Evolutionary conservation across 2,888 invertebrate species (phyloP), one percentile per base, ranked within the genome.

Genomic region (Cryptocephalus primarius): DNA sequence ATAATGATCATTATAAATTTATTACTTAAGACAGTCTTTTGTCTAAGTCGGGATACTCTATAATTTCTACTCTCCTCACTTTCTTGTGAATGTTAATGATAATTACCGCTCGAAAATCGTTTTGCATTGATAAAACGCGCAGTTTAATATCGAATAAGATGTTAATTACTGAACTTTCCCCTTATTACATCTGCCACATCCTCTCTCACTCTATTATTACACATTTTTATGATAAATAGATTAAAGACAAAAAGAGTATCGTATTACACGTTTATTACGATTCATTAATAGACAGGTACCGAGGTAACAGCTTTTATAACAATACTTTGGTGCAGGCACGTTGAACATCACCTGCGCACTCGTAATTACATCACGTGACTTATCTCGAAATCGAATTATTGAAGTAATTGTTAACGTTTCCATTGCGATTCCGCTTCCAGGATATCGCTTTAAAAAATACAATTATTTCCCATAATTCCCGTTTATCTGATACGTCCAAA

Each of bases 381-480:
- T 22, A 22, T 22, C 22, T 22, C 3, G 2, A 22, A 22, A 22
- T 22, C 22, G 2, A 22, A 22, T 6, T 2, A 22, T 22, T 22
- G 22, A 22, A 22, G 22, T 22, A 22, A 22, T 22, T 22, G 6
- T 22, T 22, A 22, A 4, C 6, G 6, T 22, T 22, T 22, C 22
- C 22, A 22, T 22, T 22, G 22, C 22, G 22, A 22, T 22, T 22
- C 22, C 6, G 22, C 2, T 22, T 6, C 22, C 22, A 22, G 3
- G 3, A 22, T 4, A 6, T 2, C 22, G 22, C 22, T 22, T n/a
- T 22, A 22, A 22, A 22, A 22, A 22, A 22, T 22, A 22, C 6
- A 47, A 49, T 51, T 48, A 49, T 49, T 33, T 42, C 33, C 38
- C 43, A 41, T 53, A 49, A 51, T 49, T 53, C 45, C 45, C 44